Conservation (phyloP, 2,888 invertebrate genomes). For the Leucozona laternaria region DNA sequence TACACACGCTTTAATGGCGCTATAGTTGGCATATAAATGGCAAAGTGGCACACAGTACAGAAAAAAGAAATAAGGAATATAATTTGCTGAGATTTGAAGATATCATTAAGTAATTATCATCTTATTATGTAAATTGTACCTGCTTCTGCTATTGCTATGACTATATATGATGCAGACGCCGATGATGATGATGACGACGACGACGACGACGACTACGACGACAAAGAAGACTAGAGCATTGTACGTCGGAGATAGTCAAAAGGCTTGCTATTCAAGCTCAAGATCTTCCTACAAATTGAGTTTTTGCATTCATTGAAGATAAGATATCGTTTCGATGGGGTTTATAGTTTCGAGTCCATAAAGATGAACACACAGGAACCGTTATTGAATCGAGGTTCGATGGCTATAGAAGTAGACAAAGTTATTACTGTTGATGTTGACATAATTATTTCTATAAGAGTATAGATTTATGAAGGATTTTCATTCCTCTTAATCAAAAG, state of each 20-base stretch:
- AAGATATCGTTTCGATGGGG: constrained; percentile 12
- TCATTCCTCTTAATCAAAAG: not conserved
- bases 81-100: constrained; percentile 69
- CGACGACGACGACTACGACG: no score
- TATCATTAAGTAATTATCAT: constrained; percentile 75
- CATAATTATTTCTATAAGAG: not conserved
- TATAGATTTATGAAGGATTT: not conserved
- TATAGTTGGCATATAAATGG: constrained; percentile 47
- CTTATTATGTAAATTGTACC: constrained; percentile 67
- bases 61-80: constrained; percentile 26
- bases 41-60: constrained; percentile 19
- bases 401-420: not conserved
- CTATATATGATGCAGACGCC: not conserved
- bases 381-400: constrained; percentile 11
- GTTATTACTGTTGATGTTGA: not conserved
- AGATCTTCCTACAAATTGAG: constrained; percentile 31
- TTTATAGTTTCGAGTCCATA: not conserved
- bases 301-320: constrained; percentile 28
- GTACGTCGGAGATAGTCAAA: not conserved
- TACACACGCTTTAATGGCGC: constrained; percentile 54
- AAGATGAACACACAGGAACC: not conserved
- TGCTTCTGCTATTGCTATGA: constrained; percentile 34
- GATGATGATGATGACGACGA: no score
- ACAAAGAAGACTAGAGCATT: not conserved
- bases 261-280: constrained; percentile 45